phyloP scores from a whole-genome alignment of 2,888 invertebrate genomes.

The Epiblema foenella region DNA sequence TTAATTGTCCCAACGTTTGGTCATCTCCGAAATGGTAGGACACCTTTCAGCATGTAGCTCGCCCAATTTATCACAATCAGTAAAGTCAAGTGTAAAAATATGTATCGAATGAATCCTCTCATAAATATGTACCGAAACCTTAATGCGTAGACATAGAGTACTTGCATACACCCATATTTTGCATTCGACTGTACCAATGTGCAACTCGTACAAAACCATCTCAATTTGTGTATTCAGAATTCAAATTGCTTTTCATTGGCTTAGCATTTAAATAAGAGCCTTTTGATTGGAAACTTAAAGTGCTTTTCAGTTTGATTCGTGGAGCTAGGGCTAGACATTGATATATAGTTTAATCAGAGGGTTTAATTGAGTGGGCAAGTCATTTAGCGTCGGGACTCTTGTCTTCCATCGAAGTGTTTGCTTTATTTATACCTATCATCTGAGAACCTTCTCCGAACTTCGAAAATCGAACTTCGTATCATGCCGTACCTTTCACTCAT shows the following conservation, averaged over 20 bases:
- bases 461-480: too few species aligned
- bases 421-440: background rate
- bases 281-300: background rate
- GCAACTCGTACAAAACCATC: conserved; percentile 17
- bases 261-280: background rate
- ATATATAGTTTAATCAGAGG: conserved; percentile 43
- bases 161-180: too few species aligned
- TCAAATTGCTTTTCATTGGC: conserved; percentile 15
- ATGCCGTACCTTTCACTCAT: too few species aligned
- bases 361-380: conserved; percentile 41
- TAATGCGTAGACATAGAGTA: too few species aligned
- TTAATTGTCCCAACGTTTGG: background rate
- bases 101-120: too few species aligned
- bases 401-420: conserved; percentile 21
- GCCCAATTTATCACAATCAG: background rate
- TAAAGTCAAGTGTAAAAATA: too few species aligned
- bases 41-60: background rate
- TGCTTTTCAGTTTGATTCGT: background rate
- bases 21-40: background rate
- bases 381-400: conserved; percentile 33
- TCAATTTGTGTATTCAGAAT: conserved; percentile 24
- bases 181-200: too few species aligned
- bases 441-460: too few species aligned
- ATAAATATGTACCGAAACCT: too few species aligned
- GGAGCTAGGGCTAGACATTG: conserved; percentile 33